Evolutionary conservation across 1,140 invertebrate genomes (phyloP), one percentile per base, ranked within the genome.

Genomic region (Lethrus apterus): DNA sequence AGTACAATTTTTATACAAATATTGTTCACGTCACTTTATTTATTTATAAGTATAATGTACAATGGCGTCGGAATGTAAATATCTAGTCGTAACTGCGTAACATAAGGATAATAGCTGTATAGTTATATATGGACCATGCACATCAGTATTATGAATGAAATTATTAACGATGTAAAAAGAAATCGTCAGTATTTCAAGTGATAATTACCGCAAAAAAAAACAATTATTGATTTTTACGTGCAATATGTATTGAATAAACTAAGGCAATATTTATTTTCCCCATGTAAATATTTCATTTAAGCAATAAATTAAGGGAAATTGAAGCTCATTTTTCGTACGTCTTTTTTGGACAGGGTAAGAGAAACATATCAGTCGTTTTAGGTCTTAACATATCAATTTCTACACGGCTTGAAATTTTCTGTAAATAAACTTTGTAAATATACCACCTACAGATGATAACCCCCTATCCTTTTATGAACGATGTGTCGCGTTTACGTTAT

Each of bases 1-100:
- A 63, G 61, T 63, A 63, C 61, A 63, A 63, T 58, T 63, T 61
- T 63, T 61, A 58, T 56, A 61, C 57, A 58, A 52, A 59, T 46
- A 21, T 38, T 38, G 19, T 38, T 21, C 35, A 38, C 35, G 20
- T 38, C 35, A 38, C 35, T 38, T 38, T 21, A 38, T 18, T 34
- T 34, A 34, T 34, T 17, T 17, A 34, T 34, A 38, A 38, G 35
- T 38, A 38, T 19, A 21, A 21, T 38, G 24, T 21, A 38, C 24
- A 38, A 38, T 10, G 32, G 10, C 24, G n/a, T 38, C 24, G 11
- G 13, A 13, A 21, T 38, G 20, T 19, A 38, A 38, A 21, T 21
- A 38, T 15, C 19, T 38, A 38, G 24, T 21, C 10, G 19, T 38
- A 38, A 38, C n/a, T 11, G 20, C 19, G 35, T 38, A 21, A 11